Conservation (phyloP, 1,140 invertebrate genomes). For the Chrysomallon squamiferum region DNA sequence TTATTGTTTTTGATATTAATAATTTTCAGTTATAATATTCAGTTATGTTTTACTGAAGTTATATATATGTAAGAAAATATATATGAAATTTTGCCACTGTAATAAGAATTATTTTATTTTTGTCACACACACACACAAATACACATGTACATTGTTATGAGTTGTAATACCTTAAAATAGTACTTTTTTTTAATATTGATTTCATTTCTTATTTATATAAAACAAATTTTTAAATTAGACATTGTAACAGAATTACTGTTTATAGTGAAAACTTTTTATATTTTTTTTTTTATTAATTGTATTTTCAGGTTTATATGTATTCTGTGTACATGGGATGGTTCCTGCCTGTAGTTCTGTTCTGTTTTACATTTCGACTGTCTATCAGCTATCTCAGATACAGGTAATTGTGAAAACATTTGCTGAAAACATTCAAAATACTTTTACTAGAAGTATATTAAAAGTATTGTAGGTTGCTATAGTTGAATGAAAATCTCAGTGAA, state of each 20-base stretch:
- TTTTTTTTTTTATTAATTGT: conserved; percentile 9
- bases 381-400: conserved; percentile 40
- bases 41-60: too few species aligned
- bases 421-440: neutral
- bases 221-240: too few species aligned
- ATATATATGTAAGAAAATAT: too few species aligned
- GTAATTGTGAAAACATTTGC: conserved; percentile 22
- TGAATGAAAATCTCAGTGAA: neutral
- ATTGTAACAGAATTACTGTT: too few species aligned
- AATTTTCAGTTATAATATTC: neutral
- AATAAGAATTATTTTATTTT: too few species aligned
- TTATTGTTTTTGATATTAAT: neutral
- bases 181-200: too few species aligned
- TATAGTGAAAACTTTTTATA: too few species aligned
- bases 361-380: conserved; percentile 34
- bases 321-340: conserved; percentile 41
- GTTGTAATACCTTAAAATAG: too few species aligned
- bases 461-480: neutral
- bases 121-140: too few species aligned
- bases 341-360: conserved; percentile 31
- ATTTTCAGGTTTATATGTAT: conserved; percentile 46
- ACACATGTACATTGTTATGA: too few species aligned
- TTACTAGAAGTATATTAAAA: neutral
- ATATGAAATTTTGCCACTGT: too few species aligned
- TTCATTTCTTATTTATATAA: too few species aligned